A percentile compares a stretch with the other conserved stretches of the same genome.
Evolutionary conservation across 2,888 invertebrate genomes (phyloP).

Genomic region (Tetragonisca angustula): DNA sequence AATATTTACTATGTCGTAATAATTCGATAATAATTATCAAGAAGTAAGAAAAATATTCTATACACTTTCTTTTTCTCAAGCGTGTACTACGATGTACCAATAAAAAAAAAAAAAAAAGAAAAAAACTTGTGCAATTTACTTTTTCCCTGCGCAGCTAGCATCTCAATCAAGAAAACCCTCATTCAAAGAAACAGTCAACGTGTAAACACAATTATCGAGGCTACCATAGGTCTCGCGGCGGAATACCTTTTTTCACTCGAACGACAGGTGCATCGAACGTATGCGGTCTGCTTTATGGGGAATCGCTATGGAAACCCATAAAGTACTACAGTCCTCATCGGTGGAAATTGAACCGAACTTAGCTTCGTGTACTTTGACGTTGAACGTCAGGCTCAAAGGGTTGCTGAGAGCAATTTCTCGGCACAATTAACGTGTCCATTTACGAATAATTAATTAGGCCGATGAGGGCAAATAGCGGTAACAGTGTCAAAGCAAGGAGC

Average conservation of each 20-base stretch:
- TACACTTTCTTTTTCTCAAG: no score
- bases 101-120: no score
- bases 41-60: no score
- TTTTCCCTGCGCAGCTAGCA: neutral
- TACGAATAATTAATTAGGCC: constrained; percentile 21
- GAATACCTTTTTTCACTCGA: constrained; percentile 1
- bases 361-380: neutral
- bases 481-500: constrained; percentile 1
- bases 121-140: no score
- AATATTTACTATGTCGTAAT: no score
- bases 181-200: neutral
- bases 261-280: constrained; percentile 35
- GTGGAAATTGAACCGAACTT: constrained; percentile 9
- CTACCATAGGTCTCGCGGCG: neutral
- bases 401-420: constrained; percentile 1
- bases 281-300: constrained; percentile 30
- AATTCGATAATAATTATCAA: no score
- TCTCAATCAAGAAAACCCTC: constrained; percentile 7
- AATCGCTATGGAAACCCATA: constrained; percentile 64
- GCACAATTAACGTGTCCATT: neutral
- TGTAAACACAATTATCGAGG: constrained; percentile 20
- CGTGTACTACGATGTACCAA: neutral
- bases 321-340: constrained; percentile 3
- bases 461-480: constrained; percentile 3
- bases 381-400: constrained; percentile 10